Evolutionary conservation across 2,113 vertebrate genomes (phyloP).

Genomic region (Pogonocichla stellata): DNA sequence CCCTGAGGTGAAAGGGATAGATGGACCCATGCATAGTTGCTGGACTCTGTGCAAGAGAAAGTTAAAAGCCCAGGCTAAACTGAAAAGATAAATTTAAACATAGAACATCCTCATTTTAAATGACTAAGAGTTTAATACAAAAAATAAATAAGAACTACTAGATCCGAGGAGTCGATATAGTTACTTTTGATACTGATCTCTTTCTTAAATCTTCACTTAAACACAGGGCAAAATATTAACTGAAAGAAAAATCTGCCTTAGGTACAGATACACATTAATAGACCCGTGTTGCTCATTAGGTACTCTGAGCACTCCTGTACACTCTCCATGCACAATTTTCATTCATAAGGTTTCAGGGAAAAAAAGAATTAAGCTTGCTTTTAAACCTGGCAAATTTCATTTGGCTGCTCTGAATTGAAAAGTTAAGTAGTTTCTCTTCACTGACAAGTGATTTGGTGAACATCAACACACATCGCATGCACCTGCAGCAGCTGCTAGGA

Average conservation of each 20-base stretch:
- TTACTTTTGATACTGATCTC: not conserved
- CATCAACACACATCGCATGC: accelerated
- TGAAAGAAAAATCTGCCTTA: not conserved
- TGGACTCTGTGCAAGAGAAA: not conserved
- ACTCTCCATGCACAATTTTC: not conserved
- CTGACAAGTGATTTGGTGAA: not conserved
- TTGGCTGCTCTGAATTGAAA: not conserved
- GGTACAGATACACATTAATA: not conserved
- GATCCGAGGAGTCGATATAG: not conserved
- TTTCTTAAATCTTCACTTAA: not conserved
- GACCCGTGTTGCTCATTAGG: not conserved
- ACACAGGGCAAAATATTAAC: not conserved
- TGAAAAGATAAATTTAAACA: not conserved
- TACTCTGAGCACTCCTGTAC: not conserved
- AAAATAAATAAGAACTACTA: not conserved
- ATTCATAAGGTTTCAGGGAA: not conserved
- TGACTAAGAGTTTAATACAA: not conserved
- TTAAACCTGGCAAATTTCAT: not conserved
- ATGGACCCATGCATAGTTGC: not conserved
- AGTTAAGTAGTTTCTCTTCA: not conserved
- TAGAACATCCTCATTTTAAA: not conserved
- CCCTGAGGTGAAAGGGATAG: not conserved
- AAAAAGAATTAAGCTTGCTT: not conserved
- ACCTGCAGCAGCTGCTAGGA: not conserved
- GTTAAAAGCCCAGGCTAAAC: not conserved